These are phyloP conservation scores for Apamea sordens DNA, from an alignment of 2,888 invertebrate genomes.

Conservation along the genomic window DNA sequence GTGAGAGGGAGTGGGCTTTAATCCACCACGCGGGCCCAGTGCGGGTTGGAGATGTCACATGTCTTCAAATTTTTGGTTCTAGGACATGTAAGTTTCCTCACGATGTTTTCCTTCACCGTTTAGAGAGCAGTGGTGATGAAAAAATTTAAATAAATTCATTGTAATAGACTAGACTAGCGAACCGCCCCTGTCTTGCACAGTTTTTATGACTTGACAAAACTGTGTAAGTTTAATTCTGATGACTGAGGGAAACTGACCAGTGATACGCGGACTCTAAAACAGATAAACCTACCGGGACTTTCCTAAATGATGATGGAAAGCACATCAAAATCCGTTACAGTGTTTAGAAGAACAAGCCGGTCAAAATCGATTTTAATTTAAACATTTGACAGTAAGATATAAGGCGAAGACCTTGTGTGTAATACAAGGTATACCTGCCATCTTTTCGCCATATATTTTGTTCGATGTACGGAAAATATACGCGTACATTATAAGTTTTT, in stretches of 20 bases:
- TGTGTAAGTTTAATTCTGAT: no score
- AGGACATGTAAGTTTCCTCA: no score
- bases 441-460: not conserved
- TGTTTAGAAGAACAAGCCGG: not conserved
- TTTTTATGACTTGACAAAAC: not conserved
- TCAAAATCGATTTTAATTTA: not conserved
- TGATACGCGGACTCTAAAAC: not conserved
- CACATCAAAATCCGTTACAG: not conserved
- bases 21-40: no score
- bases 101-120: no score
- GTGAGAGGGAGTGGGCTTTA: no score
- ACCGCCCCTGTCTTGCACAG: not conserved
- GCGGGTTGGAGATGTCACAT: no score
- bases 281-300: not conserved
- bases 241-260: no score
- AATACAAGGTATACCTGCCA: not conserved
- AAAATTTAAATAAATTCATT: not conserved
- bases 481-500: slow-evolving; percentile 34
- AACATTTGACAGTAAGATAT: not conserved
- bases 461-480: slow-evolving; percentile 3
- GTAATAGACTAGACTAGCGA: not conserved
- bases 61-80: no score
- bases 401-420: not conserved
- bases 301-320: not conserved
- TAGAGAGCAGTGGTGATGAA: no score